These are phyloP conservation scores for Chlorops oryzae DNA, from an alignment of 1,140 invertebrate genomes.

Conservation along the genomic window DNA sequence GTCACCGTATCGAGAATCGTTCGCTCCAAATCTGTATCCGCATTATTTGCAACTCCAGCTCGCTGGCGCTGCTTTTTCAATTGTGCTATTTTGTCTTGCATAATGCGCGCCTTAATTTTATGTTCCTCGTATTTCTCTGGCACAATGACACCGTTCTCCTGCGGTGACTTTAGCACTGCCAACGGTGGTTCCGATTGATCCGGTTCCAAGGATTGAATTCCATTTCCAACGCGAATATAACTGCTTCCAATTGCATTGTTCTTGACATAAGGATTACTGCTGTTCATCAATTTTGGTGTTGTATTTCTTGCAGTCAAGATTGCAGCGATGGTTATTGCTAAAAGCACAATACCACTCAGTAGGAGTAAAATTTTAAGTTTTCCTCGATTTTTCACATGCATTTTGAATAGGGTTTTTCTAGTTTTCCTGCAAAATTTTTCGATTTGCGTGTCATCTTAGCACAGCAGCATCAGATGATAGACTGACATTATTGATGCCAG, in stretches of 20 bases:
- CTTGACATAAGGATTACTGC: background rate
- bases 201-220: too few species aligned
- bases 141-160: constrained; percentile 36
- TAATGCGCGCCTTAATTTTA: constrained; percentile 40
- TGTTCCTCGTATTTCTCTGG: constrained; percentile 46
- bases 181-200: too few species aligned
- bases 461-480: too few species aligned
- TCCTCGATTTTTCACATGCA: constrained; percentile 44
- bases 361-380: constrained; percentile 43
- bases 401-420: constrained; percentile 41
- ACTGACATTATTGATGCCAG: too few species aligned
- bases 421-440: constrained; percentile 8
- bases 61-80: constrained; percentile 32
- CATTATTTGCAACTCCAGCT: constrained; percentile 15
- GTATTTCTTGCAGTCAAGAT: too few species aligned
- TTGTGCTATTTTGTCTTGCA: constrained; percentile 37
- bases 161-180: constrained; percentile 22
- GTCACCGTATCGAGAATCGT: constrained; percentile 25
- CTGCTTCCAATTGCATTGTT: background rate
- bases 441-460: too few species aligned
- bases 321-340: constrained; percentile 29
- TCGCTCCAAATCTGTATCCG: constrained; percentile 23
- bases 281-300: too few species aligned
- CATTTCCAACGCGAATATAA: too few species aligned
- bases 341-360: constrained; percentile 33